These are phyloP conservation scores for Charina bottae DNA, from an alignment of 2,113 vertebrate species.

Conservation along the genomic window DNA sequence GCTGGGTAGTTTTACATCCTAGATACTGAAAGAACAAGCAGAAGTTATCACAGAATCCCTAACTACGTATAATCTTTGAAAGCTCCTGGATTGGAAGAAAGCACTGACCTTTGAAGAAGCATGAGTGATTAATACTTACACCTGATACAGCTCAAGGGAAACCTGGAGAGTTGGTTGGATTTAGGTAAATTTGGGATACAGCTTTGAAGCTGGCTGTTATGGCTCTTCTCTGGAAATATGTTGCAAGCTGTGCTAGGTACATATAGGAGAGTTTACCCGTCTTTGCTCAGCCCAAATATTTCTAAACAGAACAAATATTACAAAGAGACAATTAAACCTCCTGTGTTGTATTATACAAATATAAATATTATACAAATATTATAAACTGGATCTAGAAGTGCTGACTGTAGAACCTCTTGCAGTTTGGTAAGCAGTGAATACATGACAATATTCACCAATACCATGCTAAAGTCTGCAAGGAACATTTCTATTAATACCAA, in stretches of 20 bases:
- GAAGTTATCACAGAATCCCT: neutral
- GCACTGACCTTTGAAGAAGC: neutral
- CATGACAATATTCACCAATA: neutral
- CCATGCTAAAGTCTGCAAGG: neutral
- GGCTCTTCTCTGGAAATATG: no score
- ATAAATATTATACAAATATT: no score
- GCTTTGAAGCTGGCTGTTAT: neutral
- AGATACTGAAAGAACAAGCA: neutral
- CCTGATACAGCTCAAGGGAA: neutral
- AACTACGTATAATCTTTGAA: neutral
- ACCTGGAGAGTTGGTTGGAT: neutral
- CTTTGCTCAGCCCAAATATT: neutral
- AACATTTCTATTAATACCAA: constrained; percentile 16
- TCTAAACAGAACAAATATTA: neutral
- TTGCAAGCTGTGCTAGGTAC: no score
- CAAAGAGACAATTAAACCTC: neutral
- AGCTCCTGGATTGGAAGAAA: neutral
- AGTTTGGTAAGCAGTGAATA: neutral
- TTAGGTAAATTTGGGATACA: neutral
- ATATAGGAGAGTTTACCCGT: neutral
- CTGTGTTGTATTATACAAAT: neutral
- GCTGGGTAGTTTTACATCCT: neutral
- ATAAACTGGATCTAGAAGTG: neutral
- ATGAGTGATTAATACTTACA: neutral
- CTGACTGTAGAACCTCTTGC: neutral